A percentile compares a stretch with the other conserved stretches of the same genome.
phyloP scores from a whole-genome alignment of 2,888 invertebrate genomes.

The Noctua janthina region DNA sequence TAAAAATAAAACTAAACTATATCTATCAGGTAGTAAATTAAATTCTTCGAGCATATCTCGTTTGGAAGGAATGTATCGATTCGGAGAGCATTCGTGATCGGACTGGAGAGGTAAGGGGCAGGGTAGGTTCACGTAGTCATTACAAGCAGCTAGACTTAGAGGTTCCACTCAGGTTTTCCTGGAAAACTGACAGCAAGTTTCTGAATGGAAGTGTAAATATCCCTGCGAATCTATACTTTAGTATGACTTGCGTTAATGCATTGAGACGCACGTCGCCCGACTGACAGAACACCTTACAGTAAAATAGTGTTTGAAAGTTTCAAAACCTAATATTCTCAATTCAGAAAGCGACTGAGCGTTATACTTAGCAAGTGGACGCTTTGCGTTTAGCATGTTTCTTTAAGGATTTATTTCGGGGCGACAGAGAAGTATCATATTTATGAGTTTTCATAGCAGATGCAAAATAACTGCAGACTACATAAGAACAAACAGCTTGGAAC shows the following conservation, averaged over 20 bases:
- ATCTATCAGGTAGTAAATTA: constrained; percentile 30
- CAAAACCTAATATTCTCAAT: background rate
- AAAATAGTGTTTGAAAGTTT: background rate
- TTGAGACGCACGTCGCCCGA: background rate
- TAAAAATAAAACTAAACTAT: background rate
- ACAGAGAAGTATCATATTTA: background rate
- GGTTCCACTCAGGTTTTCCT: too few relatives aligned
- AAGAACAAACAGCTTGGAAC: constrained; percentile 4
- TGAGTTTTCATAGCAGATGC: background rate
- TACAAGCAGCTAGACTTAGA: background rate
- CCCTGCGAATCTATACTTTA: background rate
- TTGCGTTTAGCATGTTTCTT: background rate
- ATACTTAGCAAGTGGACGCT: background rate
- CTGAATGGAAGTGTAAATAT: background rate
- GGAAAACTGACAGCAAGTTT: background rate
- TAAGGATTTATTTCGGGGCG: background rate
- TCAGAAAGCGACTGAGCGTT: background rate
- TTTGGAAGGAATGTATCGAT: constrained; percentile 38
- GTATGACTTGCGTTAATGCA: background rate
- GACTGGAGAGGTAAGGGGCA: background rate
- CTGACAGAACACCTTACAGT: background rate
- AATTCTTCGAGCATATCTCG: constrained; percentile 31
- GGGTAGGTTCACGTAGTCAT: background rate
- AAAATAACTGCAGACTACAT: background rate
- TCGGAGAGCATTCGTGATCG: constrained; percentile 13